A percentile compares a stretch with the other conserved stretches of the same genome.
Conservation (phyloP, 2,113 vertebrate genomes). For the Cyrtonyx montezumae region DNA sequence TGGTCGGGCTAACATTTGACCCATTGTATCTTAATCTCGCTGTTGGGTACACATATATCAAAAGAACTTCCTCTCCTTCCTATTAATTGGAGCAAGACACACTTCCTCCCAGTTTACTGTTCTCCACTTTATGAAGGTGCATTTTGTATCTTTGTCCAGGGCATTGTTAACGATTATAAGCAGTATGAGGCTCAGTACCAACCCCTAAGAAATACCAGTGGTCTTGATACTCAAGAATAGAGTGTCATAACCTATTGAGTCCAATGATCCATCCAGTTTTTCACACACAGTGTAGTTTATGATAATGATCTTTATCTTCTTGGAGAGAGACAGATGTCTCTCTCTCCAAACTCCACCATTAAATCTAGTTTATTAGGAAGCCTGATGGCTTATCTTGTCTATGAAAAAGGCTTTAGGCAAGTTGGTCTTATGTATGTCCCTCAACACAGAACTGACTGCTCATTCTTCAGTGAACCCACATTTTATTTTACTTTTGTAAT, state of each 20-base stretch:
- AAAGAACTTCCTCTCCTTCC: too few relatives aligned
- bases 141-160: not conserved
- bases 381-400: not conserved
- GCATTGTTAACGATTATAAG: not conserved
- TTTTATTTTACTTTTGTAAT: not conserved
- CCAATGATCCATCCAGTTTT: not conserved
- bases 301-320: not conserved
- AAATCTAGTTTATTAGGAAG: not conserved
- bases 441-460: not conserved
- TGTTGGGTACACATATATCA: too few relatives aligned
- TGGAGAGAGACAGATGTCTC: not conserved
- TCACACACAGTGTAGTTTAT: not conserved
- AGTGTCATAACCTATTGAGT: not conserved
- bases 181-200: not conserved
- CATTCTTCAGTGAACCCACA: not conserved
- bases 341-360: not conserved
- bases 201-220: not conserved
- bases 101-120: not conserved
- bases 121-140: not conserved
- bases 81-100: too few relatives aligned
- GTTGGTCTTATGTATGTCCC: not conserved
- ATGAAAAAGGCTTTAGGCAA: not conserved
- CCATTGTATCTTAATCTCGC: too few relatives aligned
- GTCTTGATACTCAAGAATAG: not conserved
- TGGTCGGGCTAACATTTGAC: too few relatives aligned